Base-by-base conservation (phyloP, 2,888 invertebrate species). In the Teleiodes luculella region DNA sequence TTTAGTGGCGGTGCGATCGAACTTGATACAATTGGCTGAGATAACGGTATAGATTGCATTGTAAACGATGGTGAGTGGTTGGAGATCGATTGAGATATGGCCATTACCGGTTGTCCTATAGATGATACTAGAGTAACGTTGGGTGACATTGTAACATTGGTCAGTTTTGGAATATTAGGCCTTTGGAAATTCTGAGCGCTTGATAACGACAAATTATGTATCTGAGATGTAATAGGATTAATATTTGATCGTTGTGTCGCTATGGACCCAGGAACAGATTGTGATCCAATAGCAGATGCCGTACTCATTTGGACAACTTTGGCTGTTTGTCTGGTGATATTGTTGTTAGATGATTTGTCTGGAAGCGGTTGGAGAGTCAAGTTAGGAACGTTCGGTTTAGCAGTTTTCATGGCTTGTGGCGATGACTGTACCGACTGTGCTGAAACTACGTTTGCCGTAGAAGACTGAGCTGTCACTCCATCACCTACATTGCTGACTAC, bases 401-500 rank as follows among this genome's bases (percentile, higher is more conserved):
- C 70, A 45, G 74, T 85, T 63, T 90, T 90, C 48, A 88, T 64
- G 13, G 81, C 61, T 55, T 80, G 86, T 47, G 83, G 86, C 4
- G 87, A 78, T 11, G 86, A 79, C 63, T 87, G 86, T 37, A 88
- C 73, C 30, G 83, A 74, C 57, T 88, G 90, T 16, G 85, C 82
- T 33, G 83, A 76, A 2, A 90, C 84, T 36, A 90, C 80, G 59
- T 89, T 86, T 16, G 89, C 81, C 43, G 83, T 70, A 5, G 90
- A 84, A 5, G 83, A 78, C 47, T 76, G 74, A 63, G 75, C 70
- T 43, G 81, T 71, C 18, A 90, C 91, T 46, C 87, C 85, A 55
- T 92, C 85, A 14, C 87, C 86, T 2, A 92, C 91, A 68, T 93
- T 92, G 67, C 94, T 94, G 0, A 94, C 91, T 39, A 94, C 91